These are phyloP conservation scores for Trochalopteron elliotii DNA, from an alignment of 2,113 vertebrate species.

Conservation along the genomic window DNA sequence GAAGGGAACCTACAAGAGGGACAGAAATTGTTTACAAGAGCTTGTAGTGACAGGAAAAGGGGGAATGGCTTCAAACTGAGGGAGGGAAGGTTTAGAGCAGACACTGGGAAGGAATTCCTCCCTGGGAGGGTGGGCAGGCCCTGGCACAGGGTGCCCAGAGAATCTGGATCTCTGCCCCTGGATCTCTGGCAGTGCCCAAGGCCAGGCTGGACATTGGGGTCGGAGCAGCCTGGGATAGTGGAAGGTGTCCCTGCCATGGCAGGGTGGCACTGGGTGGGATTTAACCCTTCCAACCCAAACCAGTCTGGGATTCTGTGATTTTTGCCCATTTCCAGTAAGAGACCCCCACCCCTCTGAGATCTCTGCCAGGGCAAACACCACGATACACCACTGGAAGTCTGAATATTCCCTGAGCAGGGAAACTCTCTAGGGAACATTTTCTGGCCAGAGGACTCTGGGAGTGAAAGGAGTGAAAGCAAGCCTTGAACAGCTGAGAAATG, in stretches of 20 bases:
- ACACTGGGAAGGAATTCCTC: accelerated
- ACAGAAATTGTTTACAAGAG: neutral
- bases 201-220: neutral
- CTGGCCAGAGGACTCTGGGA: neutral
- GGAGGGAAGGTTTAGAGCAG: neutral
- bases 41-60: neutral
- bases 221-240: neutral
- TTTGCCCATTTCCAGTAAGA: neutral
- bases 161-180: neutral
- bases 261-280: accelerated
- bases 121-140: accelerated
- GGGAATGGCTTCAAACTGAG: neutral
- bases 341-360: neutral
- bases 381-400: neutral
- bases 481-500: neutral
- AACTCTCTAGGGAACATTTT: neutral
- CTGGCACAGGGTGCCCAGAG: neutral
- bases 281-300: neutral
- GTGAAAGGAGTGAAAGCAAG: neutral
- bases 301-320: neutral
- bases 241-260: neutral
- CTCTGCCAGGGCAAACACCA: neutral
- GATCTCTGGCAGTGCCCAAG: neutral
- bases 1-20: neutral
- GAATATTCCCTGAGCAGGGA: neutral